Evolutionary conservation across 2,797 vertebrate genomes (phyloP).

Genomic region (Rhinella marina): DNA sequence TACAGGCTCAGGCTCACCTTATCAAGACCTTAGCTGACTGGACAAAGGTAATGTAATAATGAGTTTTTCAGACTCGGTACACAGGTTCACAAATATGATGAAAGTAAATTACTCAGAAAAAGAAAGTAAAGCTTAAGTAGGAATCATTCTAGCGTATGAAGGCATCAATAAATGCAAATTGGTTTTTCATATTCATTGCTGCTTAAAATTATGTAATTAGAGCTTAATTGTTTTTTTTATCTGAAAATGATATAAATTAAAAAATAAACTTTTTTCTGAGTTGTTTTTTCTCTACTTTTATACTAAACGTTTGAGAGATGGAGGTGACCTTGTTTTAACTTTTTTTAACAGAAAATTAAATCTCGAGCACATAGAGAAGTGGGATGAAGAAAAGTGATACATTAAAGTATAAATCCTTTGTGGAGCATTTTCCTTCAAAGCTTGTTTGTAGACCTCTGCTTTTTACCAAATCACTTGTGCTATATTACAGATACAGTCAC

Average conservation of each 20-base stretch:
- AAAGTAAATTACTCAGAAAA: conserved; percentile 29
- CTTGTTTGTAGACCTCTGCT: too few species aligned
- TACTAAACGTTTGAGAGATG: neutral
- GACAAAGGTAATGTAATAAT: conserved; percentile 17
- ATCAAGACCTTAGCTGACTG: neutral
- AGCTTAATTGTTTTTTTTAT: conserved; percentile 29
- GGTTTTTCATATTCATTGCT: conserved; percentile 35
- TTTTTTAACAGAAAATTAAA: neutral
- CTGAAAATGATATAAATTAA: conserved; percentile 33
- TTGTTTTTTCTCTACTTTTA: neutral
- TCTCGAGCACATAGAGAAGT: neutral
- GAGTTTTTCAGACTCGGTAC: conserved; percentile 24
- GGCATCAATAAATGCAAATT: conserved; percentile 36
- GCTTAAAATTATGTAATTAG: conserved; percentile 30
- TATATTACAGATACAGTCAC: too few species aligned
- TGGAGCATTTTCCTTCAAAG: neutral
- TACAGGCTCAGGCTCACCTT: neutral
- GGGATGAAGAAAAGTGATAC: neutral
- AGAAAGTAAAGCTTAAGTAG: conserved; percentile 30
- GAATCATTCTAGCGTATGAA: conserved; percentile 22
- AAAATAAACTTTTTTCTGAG: neutral
- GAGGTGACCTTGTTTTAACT: neutral
- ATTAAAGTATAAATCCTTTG: neutral
- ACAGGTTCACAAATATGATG: conserved; percentile 10
- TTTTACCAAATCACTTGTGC: too few species aligned